Conservation (phyloP, 2,797 vertebrate genomes). For the Chloroceryle amazona region DNA sequence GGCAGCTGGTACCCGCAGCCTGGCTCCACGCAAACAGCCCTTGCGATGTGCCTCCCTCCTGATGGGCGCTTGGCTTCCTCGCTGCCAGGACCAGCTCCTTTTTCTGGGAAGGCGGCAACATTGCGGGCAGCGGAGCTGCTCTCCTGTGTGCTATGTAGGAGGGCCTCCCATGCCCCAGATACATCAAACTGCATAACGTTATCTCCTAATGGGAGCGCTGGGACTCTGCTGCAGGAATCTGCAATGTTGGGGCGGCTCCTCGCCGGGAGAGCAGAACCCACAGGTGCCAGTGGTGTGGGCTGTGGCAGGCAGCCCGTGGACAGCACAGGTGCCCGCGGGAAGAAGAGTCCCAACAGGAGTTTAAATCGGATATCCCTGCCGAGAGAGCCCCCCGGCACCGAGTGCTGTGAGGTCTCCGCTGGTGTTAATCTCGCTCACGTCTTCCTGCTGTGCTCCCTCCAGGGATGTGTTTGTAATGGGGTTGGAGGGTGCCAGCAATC, state of each 20-base stretch:
- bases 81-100: background rate
- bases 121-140: background rate
- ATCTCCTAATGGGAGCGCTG: background rate
- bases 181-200: constrained; percentile 45
- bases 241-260: background rate
- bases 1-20: background rate
- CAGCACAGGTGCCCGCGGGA: background rate
- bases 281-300: background rate
- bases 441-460: background rate
- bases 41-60: background rate
- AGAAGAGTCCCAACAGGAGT: background rate
- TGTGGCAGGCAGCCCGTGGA: background rate
- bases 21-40: background rate
- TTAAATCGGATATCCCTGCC: background rate
- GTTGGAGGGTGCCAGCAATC: constrained; percentile 52
- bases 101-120: background rate
- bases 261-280: fast-evolving
- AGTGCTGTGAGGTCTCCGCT: background rate
- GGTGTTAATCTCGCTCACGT: background rate
- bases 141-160: background rate
- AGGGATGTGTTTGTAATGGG: constrained; percentile 23
- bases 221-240: background rate
- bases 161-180: constrained; percentile 45
- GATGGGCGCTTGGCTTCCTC: background rate
- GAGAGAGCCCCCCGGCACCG: background rate